phyloP scores from a whole-genome alignment of 2,113 vertebrate species.

The Mobula birostris region DNA sequence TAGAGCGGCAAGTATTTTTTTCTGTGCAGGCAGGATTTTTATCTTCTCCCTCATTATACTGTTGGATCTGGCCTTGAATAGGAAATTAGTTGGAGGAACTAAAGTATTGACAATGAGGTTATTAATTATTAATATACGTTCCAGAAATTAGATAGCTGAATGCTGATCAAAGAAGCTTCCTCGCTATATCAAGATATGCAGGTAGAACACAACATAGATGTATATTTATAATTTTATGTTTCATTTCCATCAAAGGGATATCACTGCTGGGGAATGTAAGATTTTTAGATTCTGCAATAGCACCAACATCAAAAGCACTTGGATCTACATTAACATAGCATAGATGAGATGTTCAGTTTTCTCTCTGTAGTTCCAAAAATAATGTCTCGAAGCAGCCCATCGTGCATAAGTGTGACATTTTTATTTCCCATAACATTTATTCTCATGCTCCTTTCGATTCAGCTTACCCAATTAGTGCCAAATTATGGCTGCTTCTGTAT shows the following conservation, averaged over 20 bases:
- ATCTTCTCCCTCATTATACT: slow-evolving; percentile 6
- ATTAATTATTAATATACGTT: slow-evolving; percentile 34
- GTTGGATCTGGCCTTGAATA: slow-evolving; percentile 14
- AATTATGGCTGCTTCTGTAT: slow-evolving; percentile 28
- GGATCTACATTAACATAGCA: background rate
- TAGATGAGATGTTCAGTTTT: slow-evolving; percentile 29
- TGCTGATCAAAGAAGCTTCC: background rate
- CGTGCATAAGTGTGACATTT: slow-evolving; percentile 25
- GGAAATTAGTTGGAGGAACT: background rate
- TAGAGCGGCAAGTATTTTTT: background rate
- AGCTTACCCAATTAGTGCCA: slow-evolving; percentile 36
- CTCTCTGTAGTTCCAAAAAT: background rate
- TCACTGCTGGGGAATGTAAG: background rate
- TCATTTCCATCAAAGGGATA: background rate
- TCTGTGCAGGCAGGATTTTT: background rate
- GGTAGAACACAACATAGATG: slow-evolving; percentile 28
- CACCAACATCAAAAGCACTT: slow-evolving; percentile 15
- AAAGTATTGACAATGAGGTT: slow-evolving; percentile 28
- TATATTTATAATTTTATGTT: slow-evolving; percentile 33
- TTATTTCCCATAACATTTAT: slow-evolving; percentile 37
- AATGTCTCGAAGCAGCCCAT: slow-evolving; percentile 15
- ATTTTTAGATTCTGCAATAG: slow-evolving; percentile 10
- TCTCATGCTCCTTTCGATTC: background rate
- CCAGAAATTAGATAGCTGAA: slow-evolving; percentile 3
- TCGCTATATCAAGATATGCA: background rate